Evolutionary conservation across 2,797 vertebrate species (phyloP).

Genomic region (Pelobates cultripes): DNA sequence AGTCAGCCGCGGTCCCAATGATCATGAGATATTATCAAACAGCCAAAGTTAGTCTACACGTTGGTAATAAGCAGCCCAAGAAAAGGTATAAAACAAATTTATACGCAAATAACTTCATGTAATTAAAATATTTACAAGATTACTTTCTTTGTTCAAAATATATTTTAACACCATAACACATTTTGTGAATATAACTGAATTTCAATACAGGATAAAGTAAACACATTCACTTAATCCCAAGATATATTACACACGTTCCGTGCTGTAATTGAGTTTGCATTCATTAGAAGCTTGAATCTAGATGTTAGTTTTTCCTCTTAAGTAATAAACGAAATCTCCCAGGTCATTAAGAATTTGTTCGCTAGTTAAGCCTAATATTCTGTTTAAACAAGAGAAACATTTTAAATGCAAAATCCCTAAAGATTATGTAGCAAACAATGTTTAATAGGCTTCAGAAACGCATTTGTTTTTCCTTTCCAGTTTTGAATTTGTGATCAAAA

Average conservation of each 20-base stretch:
- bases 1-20: no score
- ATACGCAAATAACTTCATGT: neutral
- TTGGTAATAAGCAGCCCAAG: neutral
- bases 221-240: constrained; percentile 67
- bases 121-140: constrained; percentile 32
- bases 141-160: constrained; percentile 61
- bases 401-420: constrained; percentile 59
- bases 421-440: constrained; percentile 3
- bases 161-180: constrained; percentile 59
- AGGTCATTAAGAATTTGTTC: constrained; percentile 62
- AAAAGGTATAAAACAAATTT: constrained; percentile 3
- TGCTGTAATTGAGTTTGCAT: constrained; percentile 67
- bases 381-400: constrained; percentile 66
- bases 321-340: constrained; percentile 66
- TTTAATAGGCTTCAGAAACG: constrained; percentile 21
- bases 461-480: constrained; percentile 17
- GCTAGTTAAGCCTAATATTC: constrained; percentile 62
- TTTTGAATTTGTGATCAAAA: constrained; percentile 39
- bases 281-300: constrained; percentile 66
- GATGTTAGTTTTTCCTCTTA: constrained; percentile 66
- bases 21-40: no score
- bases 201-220: constrained; percentile 70
- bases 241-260: constrained; percentile 59
- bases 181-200: constrained; percentile 64
- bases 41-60: neutral